Base-by-base conservation (phyloP, 1,140 invertebrate species). In the Tachypleus tridentatus region DNA sequence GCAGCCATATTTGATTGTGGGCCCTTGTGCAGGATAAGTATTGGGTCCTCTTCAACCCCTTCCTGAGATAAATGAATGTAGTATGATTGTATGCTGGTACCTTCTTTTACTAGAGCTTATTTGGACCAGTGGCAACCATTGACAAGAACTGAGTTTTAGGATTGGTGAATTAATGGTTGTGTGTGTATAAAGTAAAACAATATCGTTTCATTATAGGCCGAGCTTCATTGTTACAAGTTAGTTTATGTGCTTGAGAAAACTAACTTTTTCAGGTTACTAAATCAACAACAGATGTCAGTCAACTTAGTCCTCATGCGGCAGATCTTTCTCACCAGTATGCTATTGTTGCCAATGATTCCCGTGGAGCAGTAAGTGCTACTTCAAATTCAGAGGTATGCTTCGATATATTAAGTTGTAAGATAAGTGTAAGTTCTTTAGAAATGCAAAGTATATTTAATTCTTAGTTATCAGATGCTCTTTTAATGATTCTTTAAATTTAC, bases 241-340 rank as follows among this genome's bases (percentile, higher is more conserved):
- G 29, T 29, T 29, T 29, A 29, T 29, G 29, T 29, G 29, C 29
- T 29, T 29, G 29, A 29, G 29, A 50, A 59, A 65, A 61, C n/a
- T 10, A 68, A 52, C 51, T 75, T 71, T 51, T 74, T 81, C 80
- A 87, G 85, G 66, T 86, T 60, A 74, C 84, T 2, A 93, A 92
- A 78, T 85, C 86, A 4, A 82, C 78, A 58, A 84, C 82, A 1
- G 87, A 91, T 72, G 82, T 86, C 0, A 78, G 73, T 73, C 61
- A 84, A 80, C 77, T 97, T 4, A 90, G 91, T 5, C 82, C 85
- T 49, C 77, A 95, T 8, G 89, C 88, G 51, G 84, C 87, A 9
- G 87, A 92, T 70, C 81, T 98, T 73, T 89, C 91, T 3, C 86
- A 92, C 71, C 87, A 89, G 70, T 99, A 96, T 76, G 85, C 85